These are phyloP conservation scores for Thymelicus acteon DNA, from an alignment of 2,888 invertebrate species.

Conservation along the genomic window DNA sequence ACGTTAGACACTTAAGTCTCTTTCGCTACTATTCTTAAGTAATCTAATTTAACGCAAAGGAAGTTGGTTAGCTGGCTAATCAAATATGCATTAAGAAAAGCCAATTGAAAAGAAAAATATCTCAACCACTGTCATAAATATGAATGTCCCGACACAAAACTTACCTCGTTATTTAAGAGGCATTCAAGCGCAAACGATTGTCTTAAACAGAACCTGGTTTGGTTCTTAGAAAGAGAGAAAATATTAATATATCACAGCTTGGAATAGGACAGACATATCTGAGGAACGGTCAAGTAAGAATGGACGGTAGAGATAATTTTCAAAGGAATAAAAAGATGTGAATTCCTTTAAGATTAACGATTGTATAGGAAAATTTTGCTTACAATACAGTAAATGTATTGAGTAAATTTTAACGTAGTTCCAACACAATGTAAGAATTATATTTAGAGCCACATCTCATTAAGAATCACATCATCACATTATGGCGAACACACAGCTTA, in stretches of 20 bases:
- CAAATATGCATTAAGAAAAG: not conserved
- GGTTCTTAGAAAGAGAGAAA: slow-evolving; percentile 5
- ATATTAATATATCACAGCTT: not conserved
- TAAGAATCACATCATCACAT: no score
- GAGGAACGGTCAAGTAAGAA: not conserved
- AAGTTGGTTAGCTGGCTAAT: not conserved
- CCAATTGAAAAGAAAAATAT: slow-evolving; percentile 15
- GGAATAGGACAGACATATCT: not conserved
- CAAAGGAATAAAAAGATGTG: slow-evolving; percentile 12
- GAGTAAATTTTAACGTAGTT: no score
- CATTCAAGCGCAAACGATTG: not conserved
- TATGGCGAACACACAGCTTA: no score
- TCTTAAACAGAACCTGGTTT: not conserved
- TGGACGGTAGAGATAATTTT: not conserved
- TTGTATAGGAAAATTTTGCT: no score
- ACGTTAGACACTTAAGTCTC: no score
- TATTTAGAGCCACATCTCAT: no score
- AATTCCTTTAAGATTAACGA: not conserved
- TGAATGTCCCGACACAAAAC: slow-evolving; percentile 2
- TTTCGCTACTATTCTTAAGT: no score
- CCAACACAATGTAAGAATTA: no score
- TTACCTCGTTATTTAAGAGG: slow-evolving; percentile 13
- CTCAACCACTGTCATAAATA: slow-evolving; percentile 13
- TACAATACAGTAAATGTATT: no score
- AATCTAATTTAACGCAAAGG: not conserved